Base-by-base conservation (phyloP, 2,888 invertebrate species). In the Cantharis lateralis region DNA sequence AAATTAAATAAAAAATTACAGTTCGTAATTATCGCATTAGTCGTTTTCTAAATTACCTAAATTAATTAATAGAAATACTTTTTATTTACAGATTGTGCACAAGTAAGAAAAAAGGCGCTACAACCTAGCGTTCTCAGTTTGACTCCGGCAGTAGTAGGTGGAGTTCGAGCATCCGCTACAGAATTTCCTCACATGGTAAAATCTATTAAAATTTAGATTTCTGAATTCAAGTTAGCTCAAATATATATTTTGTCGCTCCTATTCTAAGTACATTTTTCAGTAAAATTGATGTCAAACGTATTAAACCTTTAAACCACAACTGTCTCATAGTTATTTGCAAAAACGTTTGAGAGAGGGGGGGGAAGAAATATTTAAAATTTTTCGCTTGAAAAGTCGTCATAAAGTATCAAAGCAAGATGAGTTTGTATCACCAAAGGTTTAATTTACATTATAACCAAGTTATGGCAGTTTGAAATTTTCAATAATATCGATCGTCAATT, bases 161-260 rank as follows among this genome's bases (percentile, higher is more conserved):
- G 86, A 63, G 79, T 76, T 15, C 78, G 80, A 71, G 81, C 84
- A 7, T 72, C 71, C 11, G 81, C 82, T 16, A 83, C 82, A 73
- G 87, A 87, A 79, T 88, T 87, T 82, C 87, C 88, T n/a, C 88
- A 88, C 78, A 87, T 87, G 87, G 87, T 87, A 80, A 24, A 32
- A 24, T 7, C 1, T 13, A 48, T 48, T 48, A 7, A n/a, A n/a
- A n/a, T n/a, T 48, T 48, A 7, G 1, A n/a, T 48, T 48, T n/a
- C 5, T 48, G 48, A 48, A n/a, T 48, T 48, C 2, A n/a, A n/a
- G 3, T 48, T n/a, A 13, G 32, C n/a, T 32, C 2, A 13, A 13
- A 32, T 4, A 13, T 24, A 24, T 5, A 24, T 24, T 24, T 24
- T 9, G 24, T 9, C 24, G 9, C 24, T 1, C 7, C 24, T 24